These are phyloP conservation scores for Hucho hucho DNA, from an alignment of 2,113 vertebrate genomes.

Conservation along the genomic window DNA sequence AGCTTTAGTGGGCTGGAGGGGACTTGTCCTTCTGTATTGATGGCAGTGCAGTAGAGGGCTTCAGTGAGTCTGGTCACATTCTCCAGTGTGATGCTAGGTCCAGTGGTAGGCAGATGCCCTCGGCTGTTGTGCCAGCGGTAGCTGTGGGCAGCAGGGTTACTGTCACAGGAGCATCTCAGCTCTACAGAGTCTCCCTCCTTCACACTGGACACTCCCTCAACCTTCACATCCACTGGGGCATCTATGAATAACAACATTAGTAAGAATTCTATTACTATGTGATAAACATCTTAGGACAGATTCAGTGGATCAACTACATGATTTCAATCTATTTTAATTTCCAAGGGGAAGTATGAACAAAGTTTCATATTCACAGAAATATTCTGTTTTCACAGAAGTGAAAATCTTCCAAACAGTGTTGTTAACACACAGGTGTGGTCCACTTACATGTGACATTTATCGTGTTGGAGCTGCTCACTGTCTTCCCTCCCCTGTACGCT, in stretches of 20 bases:
- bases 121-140: slow-evolving; percentile 51
- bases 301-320: not conserved
- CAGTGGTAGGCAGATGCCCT: slow-evolving; percentile 25
- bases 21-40: slow-evolving; percentile 43
- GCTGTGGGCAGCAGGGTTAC: slow-evolving; percentile 48
- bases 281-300: not conserved
- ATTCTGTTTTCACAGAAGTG: not conserved
- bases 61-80: slow-evolving; percentile 53
- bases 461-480: not conserved
- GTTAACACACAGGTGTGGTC: not conserved
- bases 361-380: too few relatives aligned
- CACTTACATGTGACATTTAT: slow-evolving; percentile 65
- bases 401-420: too few relatives aligned
- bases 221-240: slow-evolving; percentile 33
- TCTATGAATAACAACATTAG: slow-evolving; percentile 39
- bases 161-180: slow-evolving; percentile 59
- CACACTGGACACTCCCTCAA: too few relatives aligned
- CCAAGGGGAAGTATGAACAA: not conserved
- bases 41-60: slow-evolving; percentile 58
- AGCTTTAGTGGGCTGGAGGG: slow-evolving; percentile 42
- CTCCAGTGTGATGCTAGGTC: slow-evolving; percentile 12
- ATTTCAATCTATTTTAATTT: not conserved
- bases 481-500: slow-evolving; percentile 30
- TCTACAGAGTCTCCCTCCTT: slow-evolving; percentile 53
- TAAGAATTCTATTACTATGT: not conserved